Base-by-base conservation (phyloP, 2,797 vertebrate species). In the Acanthurus lineatus region DNA sequence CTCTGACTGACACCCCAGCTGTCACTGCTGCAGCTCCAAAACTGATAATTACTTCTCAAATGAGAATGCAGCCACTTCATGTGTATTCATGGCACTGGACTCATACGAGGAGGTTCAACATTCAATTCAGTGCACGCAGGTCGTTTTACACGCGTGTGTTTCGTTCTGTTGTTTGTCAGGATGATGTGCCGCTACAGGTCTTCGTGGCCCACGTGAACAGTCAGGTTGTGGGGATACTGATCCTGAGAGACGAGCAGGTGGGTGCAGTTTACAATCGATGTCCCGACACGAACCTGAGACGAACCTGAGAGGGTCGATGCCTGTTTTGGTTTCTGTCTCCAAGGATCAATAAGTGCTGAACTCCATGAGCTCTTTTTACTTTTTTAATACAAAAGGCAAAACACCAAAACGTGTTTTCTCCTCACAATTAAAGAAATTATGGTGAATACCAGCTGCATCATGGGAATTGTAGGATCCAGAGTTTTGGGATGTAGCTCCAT, bases 241-340 rank as follows among this genome's bases (percentile, higher is more conserved):
- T 98, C 77, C 88, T 96, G 85, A 95, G 93, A 92, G 94, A 97
- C 22, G 98, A 99, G 94, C 94, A 95, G 97, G 98, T 99, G 92
- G 90, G 61, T 56, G 6, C 59, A 52, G 22, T 19, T 48, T 15
- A n/a, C 0, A 5, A 12, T 32, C 14, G 0, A 2, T 17, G 22
- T 63, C 28, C 28, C 4, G 28, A 32, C 3, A 32, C 28, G 28
- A 5, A 32, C 28, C 28, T 32, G 28, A 32, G 28, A 32, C 2
- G 28, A 32, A 11, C 17, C 57, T 38, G n/a, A n/a, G 7, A 2
- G 15, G 4, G 7, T 5, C 2, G n/a, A 3, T 12, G 60, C 10
- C 7, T 22, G 47, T 16, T 51, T 63, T 3, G 20, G 44, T 45
- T 19, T 19, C 48, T n/a, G 44, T 45, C 11, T 45, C 44, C 15